Evolutionary conservation across 2,113 vertebrate genomes (phyloP), one percentile per base, ranked within the genome.

Genomic region (Platysternon megacephalum): DNA sequence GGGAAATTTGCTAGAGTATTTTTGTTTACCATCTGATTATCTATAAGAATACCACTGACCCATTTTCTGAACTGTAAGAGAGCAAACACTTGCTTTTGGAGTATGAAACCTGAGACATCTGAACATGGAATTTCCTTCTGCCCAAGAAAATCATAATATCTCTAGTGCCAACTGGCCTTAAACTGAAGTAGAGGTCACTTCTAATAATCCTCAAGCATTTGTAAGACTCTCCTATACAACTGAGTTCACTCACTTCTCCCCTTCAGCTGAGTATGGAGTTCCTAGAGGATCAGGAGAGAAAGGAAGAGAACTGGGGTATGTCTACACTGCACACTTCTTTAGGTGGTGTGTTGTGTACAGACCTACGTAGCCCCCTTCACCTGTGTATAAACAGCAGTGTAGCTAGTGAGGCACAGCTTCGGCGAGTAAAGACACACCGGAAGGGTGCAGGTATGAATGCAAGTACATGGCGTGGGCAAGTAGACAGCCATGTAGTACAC

Each of bases 221-320:
- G 79, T 51, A 32, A 17, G 44, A 65, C 58, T 35, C 58, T 65
- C 32, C 32, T 65, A 35, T 32, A 17, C 32, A 35, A 65, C 5
- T 11, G 39, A 13, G 51, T 46, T n/a, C 52, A 19, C 48, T 13
- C 2, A 88, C 53, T 65, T 2, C 9, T 5, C 28, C 24, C 26
- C 16, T 2, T 51, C 32, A n/a, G 72, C 68, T 22, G 32, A 83
- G 12, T 21, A 1, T 0, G 1, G 21, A 74, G 68, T 39, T 42
- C 68, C 68, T 42, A 74, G 22, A 42, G 39, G 12, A 74, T 74
- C 39, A 42, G 39, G 22, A 74, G 16, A 42, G 35, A 42, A 72
- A 39, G n/a, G 39, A 42, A 74, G 68, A 74, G 61, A 65, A 7
- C 32, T 35, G 61, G 61, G 32, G 7, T 65, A 65, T 65, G 61